Evolutionary conservation across 2,797 vertebrate species (phyloP).

Genomic region (Echeneis naucrates): DNA sequence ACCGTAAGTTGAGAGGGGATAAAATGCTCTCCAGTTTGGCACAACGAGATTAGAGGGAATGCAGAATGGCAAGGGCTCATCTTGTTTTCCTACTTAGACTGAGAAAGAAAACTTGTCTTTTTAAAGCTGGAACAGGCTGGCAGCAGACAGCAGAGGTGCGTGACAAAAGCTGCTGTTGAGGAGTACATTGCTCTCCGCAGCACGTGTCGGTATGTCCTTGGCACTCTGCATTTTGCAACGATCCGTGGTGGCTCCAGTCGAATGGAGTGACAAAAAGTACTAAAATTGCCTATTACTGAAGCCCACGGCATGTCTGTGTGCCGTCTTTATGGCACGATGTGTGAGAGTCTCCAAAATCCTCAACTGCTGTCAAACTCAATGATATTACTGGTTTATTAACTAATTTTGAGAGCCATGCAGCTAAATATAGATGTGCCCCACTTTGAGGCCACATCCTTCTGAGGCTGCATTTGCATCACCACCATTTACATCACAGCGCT

Average conservation of each 20-base stretch:
- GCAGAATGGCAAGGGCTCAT: conserved; percentile 23
- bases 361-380: conserved; percentile 4
- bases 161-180: conserved; percentile 46
- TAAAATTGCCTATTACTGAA: conserved; percentile 7
- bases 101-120: conserved; percentile 27
- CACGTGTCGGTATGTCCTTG: conserved; percentile 28
- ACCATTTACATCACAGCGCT: too few relatives aligned
- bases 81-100: conserved; percentile 33
- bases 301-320: background rate
- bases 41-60: conserved; percentile 47
- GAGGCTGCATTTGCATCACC: too few relatives aligned
- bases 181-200: conserved; percentile 37
- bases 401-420: background rate
- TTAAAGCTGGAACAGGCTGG: conserved; percentile 33
- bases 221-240: conserved; percentile 45
- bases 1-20: conserved; percentile 43
- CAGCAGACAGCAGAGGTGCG: conserved; percentile 27
- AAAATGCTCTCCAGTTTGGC: conserved; percentile 38
- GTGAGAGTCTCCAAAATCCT: conserved; percentile 8
- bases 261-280: conserved; percentile 10
- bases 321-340: background rate
- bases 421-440: too few relatives aligned
- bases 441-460: too few relatives aligned
- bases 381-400: background rate
- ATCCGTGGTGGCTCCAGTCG: conserved; percentile 33